These are phyloP conservation scores for Pyrocoelia pectoralis DNA, from an alignment of 2,888 invertebrate genomes.

Conservation along the genomic window DNA sequence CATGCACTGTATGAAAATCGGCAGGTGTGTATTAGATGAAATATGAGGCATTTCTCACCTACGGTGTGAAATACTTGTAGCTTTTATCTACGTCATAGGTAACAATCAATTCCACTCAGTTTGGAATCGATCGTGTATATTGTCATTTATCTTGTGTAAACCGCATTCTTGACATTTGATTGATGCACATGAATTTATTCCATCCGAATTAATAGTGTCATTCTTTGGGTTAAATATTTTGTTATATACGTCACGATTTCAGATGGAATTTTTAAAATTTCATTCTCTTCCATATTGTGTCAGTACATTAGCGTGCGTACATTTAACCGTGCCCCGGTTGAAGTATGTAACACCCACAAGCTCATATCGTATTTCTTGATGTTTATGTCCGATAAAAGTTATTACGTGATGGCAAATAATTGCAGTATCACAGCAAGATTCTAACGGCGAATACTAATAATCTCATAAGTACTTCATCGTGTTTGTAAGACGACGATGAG, in stretches of 20 bases:
- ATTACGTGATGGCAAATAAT: constrained; percentile 36
- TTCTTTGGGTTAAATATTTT: constrained; percentile 21
- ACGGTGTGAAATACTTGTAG: constrained; percentile 28
- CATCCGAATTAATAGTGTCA: constrained; percentile 29
- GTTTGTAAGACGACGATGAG: constrained; percentile 20
- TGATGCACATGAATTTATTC: constrained; percentile 27
- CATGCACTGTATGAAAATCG: constrained; percentile 11
- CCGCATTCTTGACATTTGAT: constrained; percentile 31
- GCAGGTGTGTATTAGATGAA: constrained; percentile 33
- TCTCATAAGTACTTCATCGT: constrained; percentile 34
- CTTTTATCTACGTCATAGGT: constrained; percentile 19
- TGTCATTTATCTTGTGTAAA: constrained; percentile 28
- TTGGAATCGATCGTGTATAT: constrained; percentile 27
- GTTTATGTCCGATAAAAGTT: constrained; percentile 34
- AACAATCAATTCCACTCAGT: constrained; percentile 26
- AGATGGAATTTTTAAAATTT: constrained; percentile 1
- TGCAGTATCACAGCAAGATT: constrained; percentile 34
- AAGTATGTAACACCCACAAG: constrained; percentile 34
- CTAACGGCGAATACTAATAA: constrained; percentile 35
- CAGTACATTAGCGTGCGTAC: constrained; percentile 24
- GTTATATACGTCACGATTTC: constrained; percentile 11
- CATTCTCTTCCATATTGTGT: neutral
- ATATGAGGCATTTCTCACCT: constrained; percentile 35
- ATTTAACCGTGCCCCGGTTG: constrained; percentile 28
- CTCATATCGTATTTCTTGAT: constrained; percentile 32